These are phyloP conservation scores for Patiria miniata DNA, from an alignment of 35 echinoderm and acorn worm species.

Conservation along the genomic window DNA sequence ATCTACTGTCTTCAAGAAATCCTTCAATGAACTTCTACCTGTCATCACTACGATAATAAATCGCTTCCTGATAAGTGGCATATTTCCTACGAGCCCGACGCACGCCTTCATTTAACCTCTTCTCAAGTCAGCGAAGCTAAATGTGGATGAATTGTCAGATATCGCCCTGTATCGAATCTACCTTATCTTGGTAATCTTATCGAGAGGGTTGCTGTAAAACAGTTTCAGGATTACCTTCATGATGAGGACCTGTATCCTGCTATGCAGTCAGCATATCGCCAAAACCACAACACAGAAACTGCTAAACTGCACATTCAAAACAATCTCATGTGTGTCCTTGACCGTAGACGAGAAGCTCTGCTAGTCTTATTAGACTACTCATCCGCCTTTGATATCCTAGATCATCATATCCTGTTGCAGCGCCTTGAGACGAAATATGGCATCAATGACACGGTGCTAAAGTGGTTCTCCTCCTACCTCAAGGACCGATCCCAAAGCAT, in stretches of 20 bases:
- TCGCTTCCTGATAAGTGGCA: conserved; percentile 17
- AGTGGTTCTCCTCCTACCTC: conserved; percentile 40
- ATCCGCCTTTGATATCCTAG: conserved; percentile 1
- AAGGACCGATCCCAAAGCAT: conserved; percentile 24
- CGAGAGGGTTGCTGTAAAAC: conserved; percentile 11
- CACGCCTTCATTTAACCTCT: conserved; percentile 36
- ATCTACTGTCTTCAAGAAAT: conserved; percentile 36
- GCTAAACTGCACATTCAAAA: conserved; percentile 42
- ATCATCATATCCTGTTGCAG: neutral
- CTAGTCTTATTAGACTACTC: neutral
- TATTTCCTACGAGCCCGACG: conserved; percentile 26
- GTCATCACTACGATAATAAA: conserved; percentile 34
- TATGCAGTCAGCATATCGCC: conserved; percentile 19
- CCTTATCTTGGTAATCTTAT: conserved; percentile 39
- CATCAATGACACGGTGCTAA: neutral
- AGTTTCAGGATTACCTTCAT: conserved; percentile 8
- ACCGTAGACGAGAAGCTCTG: conserved; percentile 26
- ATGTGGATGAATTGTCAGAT: conserved; percentile 36
- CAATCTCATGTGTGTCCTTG: conserved; percentile 40
- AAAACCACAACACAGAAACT: conserved; percentile 43
- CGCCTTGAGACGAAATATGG: neutral
- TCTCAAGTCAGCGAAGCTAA: conserved; percentile 50
- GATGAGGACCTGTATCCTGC: conserved; percentile 11
- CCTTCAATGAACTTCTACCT: conserved; percentile 17
- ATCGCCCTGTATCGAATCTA: conserved; percentile 59